phyloP scores from a whole-genome alignment of 2,113 vertebrate genomes.

The Lycaon pictus region DNA sequence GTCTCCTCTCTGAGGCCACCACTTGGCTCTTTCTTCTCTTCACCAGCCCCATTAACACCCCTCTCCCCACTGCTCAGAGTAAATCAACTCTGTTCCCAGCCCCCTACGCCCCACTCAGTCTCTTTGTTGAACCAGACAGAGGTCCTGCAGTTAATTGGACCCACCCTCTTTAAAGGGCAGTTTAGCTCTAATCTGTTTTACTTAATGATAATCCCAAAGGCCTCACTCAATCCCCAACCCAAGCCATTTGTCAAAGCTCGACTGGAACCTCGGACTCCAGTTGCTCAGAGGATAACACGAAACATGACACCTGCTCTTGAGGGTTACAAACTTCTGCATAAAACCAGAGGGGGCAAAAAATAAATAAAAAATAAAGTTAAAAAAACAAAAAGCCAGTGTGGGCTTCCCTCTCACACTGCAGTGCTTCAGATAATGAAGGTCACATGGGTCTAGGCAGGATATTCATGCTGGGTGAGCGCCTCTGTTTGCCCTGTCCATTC shows the following conservation, averaged over 20 bases:
- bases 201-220: slow-evolving; percentile 61
- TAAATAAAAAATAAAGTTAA: too few relatives aligned
- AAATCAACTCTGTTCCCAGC: neutral
- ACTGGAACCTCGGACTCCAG: slow-evolving; percentile 59
- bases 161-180: slow-evolving; percentile 25
- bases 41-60: neutral
- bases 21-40: neutral
- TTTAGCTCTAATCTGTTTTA: slow-evolving; percentile 56
- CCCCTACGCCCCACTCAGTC: neutral
- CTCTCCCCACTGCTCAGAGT: neutral
- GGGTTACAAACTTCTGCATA: neutral
- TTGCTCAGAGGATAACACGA: slow-evolving; percentile 47
- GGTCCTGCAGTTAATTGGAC: slow-evolving; percentile 8
- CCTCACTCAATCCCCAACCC: slow-evolving; percentile 51
- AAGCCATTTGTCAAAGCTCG: slow-evolving; percentile 58
- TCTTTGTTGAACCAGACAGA: slow-evolving; percentile 53
- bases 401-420: neutral
- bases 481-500: neutral
- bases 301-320: slow-evolving; percentile 42
- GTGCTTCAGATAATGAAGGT: neutral
- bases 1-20: neutral
- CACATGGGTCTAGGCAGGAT: neutral
- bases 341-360: neutral
- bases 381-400: too few relatives aligned
- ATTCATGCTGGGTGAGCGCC: neutral